Percentiles rank a stretch among this genome's conserved stretches.
Evolutionary conservation across 2,888 invertebrate species (phyloP).

Genomic region (Pseudococcus viburni): DNA sequence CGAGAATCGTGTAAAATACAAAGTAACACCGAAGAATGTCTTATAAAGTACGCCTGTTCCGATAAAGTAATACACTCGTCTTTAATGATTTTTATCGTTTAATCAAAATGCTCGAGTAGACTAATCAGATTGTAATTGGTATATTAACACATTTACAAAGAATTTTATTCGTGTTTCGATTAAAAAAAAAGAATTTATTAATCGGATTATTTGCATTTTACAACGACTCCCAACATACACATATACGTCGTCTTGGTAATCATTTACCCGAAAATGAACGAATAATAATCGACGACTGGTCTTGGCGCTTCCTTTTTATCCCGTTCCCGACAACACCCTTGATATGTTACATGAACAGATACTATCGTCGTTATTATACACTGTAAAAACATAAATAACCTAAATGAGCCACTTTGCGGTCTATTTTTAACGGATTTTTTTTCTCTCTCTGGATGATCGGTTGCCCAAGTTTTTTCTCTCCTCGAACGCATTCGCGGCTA

Average conservation of each 20-base stretch:
- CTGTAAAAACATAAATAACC: conserved; percentile 46
- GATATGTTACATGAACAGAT: conserved; percentile 31
- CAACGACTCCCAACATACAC: background rate
- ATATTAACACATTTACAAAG: conserved; percentile 40
- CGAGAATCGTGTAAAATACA: background rate
- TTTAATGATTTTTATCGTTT: conserved; percentile 33
- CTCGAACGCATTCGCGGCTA: conserved; percentile 17
- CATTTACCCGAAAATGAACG: conserved; percentile 25
- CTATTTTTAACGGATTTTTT: conserved; percentile 49
- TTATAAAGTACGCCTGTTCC: background rate
- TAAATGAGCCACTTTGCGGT: conserved; percentile 57
- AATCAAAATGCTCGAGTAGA: background rate
- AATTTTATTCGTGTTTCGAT: conserved; percentile 14
- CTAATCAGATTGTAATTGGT: conserved; percentile 40
- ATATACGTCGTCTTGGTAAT: background rate
- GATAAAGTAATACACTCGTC: background rate
- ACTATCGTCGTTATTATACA: conserved; percentile 41
- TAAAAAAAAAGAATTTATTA: conserved; percentile 30
- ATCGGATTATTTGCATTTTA: conserved; percentile 52
- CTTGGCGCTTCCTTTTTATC: conserved; percentile 11
- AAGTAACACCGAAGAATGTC: background rate
- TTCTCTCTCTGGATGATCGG: background rate
- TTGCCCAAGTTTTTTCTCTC: background rate
- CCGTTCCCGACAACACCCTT: conserved; percentile 36
- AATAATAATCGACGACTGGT: background rate